Evolutionary conservation across 2,888 invertebrate species (phyloP).

Genomic region (Mythimna pallens): DNA sequence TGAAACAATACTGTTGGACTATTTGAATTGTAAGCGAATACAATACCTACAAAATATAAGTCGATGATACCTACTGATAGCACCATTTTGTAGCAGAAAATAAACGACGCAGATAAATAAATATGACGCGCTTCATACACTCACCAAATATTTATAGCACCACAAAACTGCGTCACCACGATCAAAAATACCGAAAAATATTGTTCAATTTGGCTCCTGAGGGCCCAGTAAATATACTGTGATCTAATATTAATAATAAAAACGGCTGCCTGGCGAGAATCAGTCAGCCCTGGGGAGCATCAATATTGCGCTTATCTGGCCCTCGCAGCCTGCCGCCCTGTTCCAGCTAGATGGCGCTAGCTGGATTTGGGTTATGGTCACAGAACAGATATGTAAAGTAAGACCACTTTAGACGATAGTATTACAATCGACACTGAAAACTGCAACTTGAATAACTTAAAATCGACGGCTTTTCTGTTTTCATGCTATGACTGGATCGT

Average conservation of each 20-base stretch:
- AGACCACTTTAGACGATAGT: constrained; percentile 1
- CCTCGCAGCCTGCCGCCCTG: constrained; percentile 57
- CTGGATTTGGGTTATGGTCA: constrained; percentile 26
- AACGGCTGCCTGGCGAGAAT: constrained; percentile 69
- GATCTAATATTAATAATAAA: constrained; percentile 71
- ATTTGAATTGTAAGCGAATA: neutral
- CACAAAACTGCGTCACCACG: constrained; percentile 41
- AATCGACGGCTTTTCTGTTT: too few species aligned
- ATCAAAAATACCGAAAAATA: constrained; percentile 54
- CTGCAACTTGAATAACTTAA: too few species aligned
- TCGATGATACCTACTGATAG: neutral
- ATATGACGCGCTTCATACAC: constrained; percentile 21
- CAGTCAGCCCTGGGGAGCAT: constrained; percentile 73
- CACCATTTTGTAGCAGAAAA: constrained; percentile 30
- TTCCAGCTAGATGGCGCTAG: constrained; percentile 51
- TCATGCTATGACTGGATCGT: too few species aligned
- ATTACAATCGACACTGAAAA: neutral
- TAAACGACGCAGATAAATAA: constrained; percentile 43
- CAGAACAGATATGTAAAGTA: neutral
- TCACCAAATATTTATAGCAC: constrained; percentile 43
- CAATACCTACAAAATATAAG: neutral
- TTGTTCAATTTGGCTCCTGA: constrained; percentile 61
- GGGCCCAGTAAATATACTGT: constrained; percentile 62
- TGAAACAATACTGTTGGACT: too few species aligned
- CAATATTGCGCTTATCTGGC: constrained; percentile 74